Evolutionary conservation across 2,888 invertebrate species (phyloP).

Genomic region (Sphecodes monilicornis): DNA sequence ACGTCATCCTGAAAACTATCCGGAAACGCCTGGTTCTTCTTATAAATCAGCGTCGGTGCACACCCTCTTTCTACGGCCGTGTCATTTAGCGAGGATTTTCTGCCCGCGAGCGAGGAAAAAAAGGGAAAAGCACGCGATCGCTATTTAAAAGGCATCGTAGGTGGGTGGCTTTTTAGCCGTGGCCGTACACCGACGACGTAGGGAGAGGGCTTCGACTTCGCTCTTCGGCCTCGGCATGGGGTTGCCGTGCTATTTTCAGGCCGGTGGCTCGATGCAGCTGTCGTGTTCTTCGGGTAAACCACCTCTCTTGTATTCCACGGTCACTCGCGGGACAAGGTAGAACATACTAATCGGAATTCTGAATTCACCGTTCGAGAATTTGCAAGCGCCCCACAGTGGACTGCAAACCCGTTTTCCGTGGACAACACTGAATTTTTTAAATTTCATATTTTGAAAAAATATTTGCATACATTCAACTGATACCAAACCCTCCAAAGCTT

Average conservation of each 20-base stretch:
- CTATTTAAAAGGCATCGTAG: constrained; percentile 72
- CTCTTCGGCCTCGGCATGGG: constrained; percentile 78
- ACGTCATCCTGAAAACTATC: constrained; percentile 68
- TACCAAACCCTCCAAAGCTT: too few species aligned
- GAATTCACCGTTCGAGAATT: constrained; percentile 47
- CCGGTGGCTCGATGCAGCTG: constrained; percentile 79
- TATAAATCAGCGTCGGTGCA: constrained; percentile 70
- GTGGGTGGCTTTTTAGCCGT: constrained; percentile 68
- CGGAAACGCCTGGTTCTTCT: constrained; percentile 77
- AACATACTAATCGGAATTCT: constrained; percentile 57
- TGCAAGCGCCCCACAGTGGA: constrained; percentile 14
- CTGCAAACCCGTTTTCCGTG: neutral
- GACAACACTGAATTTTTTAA: neutral
- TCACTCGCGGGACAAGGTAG: constrained; percentile 74
- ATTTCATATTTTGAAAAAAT: neutral
- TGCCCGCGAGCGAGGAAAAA: constrained; percentile 44
- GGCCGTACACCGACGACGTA: constrained; percentile 49
- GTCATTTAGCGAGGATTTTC: constrained; percentile 59
- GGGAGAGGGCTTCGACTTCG: constrained; percentile 65
- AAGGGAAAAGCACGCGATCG: constrained; percentile 68
- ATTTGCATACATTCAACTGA: too few species aligned
- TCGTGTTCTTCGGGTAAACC: constrained; percentile 79
- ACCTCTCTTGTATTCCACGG: constrained; percentile 80
- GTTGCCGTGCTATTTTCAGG: constrained; percentile 77
- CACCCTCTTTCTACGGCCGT: constrained; percentile 56